A percentile compares a stretch with the other conserved stretches of the same genome.
Conservation (phyloP, 2,113 vertebrate species). For the Dipodomys spectabilis region DNA sequence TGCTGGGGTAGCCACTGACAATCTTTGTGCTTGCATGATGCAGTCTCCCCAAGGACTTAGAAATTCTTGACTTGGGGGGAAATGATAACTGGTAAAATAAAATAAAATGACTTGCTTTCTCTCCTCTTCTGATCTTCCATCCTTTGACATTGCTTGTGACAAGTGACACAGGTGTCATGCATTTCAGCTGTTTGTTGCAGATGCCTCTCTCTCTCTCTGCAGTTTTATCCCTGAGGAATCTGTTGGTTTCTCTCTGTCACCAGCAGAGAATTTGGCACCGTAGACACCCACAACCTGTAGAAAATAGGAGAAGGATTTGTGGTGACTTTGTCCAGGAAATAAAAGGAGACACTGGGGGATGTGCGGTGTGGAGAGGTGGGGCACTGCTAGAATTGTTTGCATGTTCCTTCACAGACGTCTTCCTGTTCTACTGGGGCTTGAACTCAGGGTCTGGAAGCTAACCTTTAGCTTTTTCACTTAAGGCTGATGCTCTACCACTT, state of each 20-base stretch:
- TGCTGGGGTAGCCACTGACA: accelerated
- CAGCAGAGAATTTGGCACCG: slow-evolving; percentile 34
- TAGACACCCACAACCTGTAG: not conserved
- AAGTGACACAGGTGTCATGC: not conserved
- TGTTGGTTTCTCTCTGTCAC: slow-evolving; percentile 20
- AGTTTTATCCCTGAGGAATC: not conserved
- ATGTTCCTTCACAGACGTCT: not conserved
- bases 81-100: not conserved
- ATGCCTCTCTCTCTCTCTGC: not conserved
- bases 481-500: no score
- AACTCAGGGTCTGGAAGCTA: no score
- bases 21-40: not conserved
- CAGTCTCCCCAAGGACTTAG: not conserved
- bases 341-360: no score
- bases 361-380: not conserved
- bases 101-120: not conserved
- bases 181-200: slow-evolving; percentile 34
- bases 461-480: no score
- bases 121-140: not conserved
- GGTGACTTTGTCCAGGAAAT: slow-evolving; percentile 40
- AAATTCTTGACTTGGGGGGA: not conserved
- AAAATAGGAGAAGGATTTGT: slow-evolving; percentile 45
- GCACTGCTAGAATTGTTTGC: accelerated
- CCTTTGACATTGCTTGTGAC: not conserved
- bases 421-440: no score